Conservation (phyloP, 2,113 vertebrate species). For the Phoenicopterus ruber region DNA sequence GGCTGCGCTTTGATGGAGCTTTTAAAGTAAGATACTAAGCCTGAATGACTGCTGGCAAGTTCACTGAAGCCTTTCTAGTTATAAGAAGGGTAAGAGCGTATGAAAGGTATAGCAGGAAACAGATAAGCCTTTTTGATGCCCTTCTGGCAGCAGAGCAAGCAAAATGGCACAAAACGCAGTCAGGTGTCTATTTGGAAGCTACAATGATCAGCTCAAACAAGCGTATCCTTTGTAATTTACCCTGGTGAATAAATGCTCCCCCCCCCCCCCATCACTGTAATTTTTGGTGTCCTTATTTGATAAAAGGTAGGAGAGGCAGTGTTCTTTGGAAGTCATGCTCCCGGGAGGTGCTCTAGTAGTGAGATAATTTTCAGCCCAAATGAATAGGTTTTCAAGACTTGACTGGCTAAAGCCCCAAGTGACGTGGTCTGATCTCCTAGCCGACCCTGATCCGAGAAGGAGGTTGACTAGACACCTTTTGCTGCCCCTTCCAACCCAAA, state of each 20-base stretch:
- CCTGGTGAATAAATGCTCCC: too few species aligned
- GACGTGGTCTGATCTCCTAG: not conserved
- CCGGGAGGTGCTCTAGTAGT: not conserved
- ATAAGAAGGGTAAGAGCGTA: not conserved
- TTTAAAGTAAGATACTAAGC: not conserved
- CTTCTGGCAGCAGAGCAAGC: not conserved
- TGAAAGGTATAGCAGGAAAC: not conserved
- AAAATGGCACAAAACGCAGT: not conserved
- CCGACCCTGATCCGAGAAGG: not conserved
- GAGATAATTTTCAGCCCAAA: not conserved
- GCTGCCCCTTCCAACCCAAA: not conserved
- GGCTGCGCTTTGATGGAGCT: not conserved
- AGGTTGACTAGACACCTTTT: not conserved
- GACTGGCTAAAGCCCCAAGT: not conserved
- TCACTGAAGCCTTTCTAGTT: not conserved
- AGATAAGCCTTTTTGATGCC: not conserved
- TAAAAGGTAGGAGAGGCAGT: not conserved
- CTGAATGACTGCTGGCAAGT: not conserved
- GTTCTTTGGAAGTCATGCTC: not conserved
- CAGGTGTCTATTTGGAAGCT: not conserved
- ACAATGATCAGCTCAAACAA: not conserved
- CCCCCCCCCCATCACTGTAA: rapidly evolving
- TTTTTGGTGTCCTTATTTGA: not conserved
- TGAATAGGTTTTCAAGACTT: not conserved
- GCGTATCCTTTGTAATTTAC: not conserved